A percentile compares a stretch with the other conserved stretches of the same genome.
phyloP scores from a whole-genome alignment of 2,113 vertebrate species.

The Atrichornis clamosus region DNA sequence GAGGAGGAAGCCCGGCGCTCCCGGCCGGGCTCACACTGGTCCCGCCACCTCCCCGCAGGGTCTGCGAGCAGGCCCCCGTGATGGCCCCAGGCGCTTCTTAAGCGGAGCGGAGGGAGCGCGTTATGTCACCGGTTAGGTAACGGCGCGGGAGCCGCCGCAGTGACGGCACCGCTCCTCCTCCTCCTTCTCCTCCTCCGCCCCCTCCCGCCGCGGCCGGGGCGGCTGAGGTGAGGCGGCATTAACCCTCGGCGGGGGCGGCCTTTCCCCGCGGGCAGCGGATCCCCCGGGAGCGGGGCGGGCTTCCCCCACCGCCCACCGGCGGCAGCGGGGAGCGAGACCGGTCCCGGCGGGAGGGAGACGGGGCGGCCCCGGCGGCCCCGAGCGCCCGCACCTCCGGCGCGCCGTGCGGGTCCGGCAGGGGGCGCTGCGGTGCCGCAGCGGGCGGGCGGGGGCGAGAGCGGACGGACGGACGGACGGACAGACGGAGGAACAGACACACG shows the following conservation, averaged over 20 bases:
- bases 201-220: not conserved
- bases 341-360: not conserved
- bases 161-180: not conserved
- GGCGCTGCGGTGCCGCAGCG: not conserved
- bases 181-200: not conserved
- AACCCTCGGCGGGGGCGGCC: not conserved
- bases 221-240: not conserved
- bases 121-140: constrained; percentile 43
- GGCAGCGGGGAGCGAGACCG: not conserved
- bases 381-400: not conserved
- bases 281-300: not conserved
- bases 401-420: not conserved
- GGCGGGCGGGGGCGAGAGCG: not conserved
- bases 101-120: not conserved
- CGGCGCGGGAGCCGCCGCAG: not conserved
- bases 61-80: not conserved
- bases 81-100: not conserved
- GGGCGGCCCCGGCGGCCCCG: not conserved
- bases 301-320: not conserved
- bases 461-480: not conserved
- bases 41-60: not conserved
- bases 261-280: not conserved
- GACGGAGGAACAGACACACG: no score
- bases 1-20: not conserved
- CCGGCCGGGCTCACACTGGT: not conserved